Evolutionary conservation across 2,113 vertebrate genomes (phyloP).

Genomic region (Channa argus): DNA sequence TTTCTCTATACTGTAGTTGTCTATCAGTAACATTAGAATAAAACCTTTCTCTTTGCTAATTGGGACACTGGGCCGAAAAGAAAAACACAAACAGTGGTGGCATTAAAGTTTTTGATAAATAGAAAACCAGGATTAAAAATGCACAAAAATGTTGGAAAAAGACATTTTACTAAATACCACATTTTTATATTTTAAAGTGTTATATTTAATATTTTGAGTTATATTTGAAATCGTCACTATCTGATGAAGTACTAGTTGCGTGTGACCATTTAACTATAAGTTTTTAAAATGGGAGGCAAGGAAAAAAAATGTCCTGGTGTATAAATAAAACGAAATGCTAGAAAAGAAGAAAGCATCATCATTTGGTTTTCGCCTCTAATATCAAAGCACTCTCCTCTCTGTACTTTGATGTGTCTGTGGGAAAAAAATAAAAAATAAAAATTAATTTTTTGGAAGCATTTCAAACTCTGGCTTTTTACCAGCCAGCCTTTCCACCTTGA

Average conservation of each 20-base stretch:
- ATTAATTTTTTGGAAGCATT: slow-evolving; percentile 51
- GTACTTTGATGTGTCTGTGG: slow-evolving; percentile 55
- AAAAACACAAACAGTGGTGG: no score
- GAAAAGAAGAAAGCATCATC: slow-evolving; percentile 31
- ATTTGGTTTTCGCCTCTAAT: slow-evolving; percentile 57
- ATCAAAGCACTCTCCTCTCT: slow-evolving; percentile 60
- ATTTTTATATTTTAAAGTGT: no score
- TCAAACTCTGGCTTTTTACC: slow-evolving; percentile 58
- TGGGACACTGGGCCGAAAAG: no score
- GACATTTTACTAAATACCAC: no score
- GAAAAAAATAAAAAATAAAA: slow-evolving; percentile 29
- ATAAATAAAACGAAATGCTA: slow-evolving; percentile 49
- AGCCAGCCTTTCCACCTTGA: slow-evolving; percentile 61
- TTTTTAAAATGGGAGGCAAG: slow-evolving; percentile 23
- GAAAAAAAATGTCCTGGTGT: slow-evolving; percentile 41
- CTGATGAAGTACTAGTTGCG: slow-evolving; percentile 18
- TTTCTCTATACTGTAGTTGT: no score
- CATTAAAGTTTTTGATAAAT: no score
- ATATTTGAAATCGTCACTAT: neutral
- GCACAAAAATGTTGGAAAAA: no score
- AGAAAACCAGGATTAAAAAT: no score
- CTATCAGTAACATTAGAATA: no score
- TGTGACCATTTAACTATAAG: slow-evolving; percentile 21
- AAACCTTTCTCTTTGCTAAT: no score
- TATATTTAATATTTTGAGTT: no score